Percentiles rank a stretch among this genome's conserved stretches.
Evolutionary conservation across 2,113 vertebrate genomes (phyloP).

Genomic region (Odocoileus hemionus): DNA sequence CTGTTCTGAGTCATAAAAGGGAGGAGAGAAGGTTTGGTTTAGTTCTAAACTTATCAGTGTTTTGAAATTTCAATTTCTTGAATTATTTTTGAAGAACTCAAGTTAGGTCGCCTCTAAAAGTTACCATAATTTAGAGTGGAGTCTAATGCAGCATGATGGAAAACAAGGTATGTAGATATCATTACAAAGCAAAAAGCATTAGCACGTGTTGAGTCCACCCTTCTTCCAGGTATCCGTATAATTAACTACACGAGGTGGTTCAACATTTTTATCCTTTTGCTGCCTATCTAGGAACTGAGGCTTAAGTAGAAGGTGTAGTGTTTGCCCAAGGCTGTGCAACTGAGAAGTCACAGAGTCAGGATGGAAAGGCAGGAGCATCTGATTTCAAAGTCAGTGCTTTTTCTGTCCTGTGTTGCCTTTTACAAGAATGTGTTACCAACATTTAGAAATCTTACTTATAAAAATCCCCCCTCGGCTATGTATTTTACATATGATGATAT

Average conservation of each 20-base stretch:
- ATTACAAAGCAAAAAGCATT: not conserved
- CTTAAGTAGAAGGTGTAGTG: not conserved
- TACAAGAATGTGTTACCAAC: not conserved
- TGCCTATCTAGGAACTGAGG: not conserved
- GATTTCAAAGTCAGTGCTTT: not conserved
- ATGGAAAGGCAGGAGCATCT: not conserved
- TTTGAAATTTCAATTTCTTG: not conserved
- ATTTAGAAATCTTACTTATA: not conserved
- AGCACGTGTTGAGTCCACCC: not conserved
- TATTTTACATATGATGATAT: not conserved
- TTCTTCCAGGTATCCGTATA: not conserved
- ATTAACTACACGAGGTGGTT: not conserved
- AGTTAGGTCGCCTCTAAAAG: not conserved
- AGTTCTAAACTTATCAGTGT: not conserved
- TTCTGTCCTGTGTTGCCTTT: not conserved
- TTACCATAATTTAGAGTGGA: not conserved
- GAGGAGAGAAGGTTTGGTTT: not conserved
- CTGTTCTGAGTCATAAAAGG: not conserved
- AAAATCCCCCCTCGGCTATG: not conserved
- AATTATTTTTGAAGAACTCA: not conserved
- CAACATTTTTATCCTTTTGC: not conserved
- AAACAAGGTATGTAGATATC: not conserved
- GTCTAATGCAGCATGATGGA: not conserved
- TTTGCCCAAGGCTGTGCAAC: not conserved
- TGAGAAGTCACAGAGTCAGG: not conserved